Base-by-base conservation (phyloP, 2,888 invertebrate genomes). In the Crossocerus cetratus region DNA sequence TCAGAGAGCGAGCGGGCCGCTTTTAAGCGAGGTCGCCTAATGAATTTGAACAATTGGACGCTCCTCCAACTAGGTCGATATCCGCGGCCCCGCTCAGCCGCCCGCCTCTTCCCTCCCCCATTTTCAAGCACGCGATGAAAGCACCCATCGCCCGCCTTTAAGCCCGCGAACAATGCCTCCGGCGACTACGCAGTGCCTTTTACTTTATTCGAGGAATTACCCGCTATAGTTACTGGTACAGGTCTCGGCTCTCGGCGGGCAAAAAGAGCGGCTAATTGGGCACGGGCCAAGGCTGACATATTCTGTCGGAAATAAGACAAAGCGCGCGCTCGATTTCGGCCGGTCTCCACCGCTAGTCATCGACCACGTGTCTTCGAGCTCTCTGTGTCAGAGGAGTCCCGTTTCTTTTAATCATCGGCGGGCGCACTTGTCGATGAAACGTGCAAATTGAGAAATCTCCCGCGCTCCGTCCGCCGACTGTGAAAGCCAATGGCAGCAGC, bases 231-330 rank as follows among this genome's bases (percentile, higher is more conserved):
- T 53, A 42, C 58, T 55, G 42, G 2, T 49, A 23, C n/a, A 32
- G 54, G 22, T 44, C 53, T 22, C 59, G n/a, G n/a, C n/a, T n/a
- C 32, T 8, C 8, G 32, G 5, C 11, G 23, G 23, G 32, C 81
- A 69, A 74, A 80, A 76, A 76, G 72, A 65, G 22, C 58, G 70
- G 49, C 66, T 73, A 73, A 81, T 80, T 82, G 81, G 80, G 65
- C 69, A 49, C 20, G 14, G 53, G 81, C 81, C 81, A 82, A 78
- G 62, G 49, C 18, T 54, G 71, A 43, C 62, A 53, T n/a, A n/a
- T 49, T 71, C 54, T 32, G 56, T 60, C 53, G 60, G 45, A 66
- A 78, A 67, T 60, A 45, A 73, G 57, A 69, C 55, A 69, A 23
- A 18, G 22, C 45, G 57, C 8, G n/a, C 77, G n/a, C 62, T 21